Base-by-base conservation (phyloP, 1,140 invertebrate genomes). In the Brachionus manjavacas region DNA sequence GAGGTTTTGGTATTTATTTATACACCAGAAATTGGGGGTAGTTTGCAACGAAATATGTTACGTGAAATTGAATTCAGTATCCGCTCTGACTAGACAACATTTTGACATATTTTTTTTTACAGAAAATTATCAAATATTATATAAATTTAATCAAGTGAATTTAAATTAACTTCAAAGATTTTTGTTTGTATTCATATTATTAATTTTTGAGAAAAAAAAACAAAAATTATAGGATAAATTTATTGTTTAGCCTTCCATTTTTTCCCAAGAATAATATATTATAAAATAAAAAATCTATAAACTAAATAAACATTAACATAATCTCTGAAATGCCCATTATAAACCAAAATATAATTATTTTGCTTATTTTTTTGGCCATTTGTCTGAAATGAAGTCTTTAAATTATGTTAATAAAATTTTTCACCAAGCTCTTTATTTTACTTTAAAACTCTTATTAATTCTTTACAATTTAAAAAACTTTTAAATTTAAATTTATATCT, bases 381-480 rank as follows among this genome's bases (percentile, higher is more conserved):
- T 20, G 9, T 60, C 52, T 20, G 11, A 60, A 60, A 1, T 6
- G 12, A 70, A 70, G 35, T 70, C 35, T 2, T n/a, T 70, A 70
- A 70, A 35, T 70, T 70, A 70, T 35, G 25, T 39, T 70, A 70
- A 70, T 35, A 70, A 70, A 70, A 35, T 12, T 70, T 70, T 35
- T 35, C 6, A 35, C 12, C 6, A 66, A 66, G 28, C 28, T 66
- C 25, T 20, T 60, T 60, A 20, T 60, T 60, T 60, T 46, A 46
- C 14, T 60, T 60, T 20, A 1, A 16, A 16, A 20, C 31, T 35
- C 31, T 6, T 35, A 12, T 70, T 12, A 35, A 70, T 31, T 35
- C 31, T 16, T 2, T 39, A 70, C 35, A 46, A 46, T 46, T 46
- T 14, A 6, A 46, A 46, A 46, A 46, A 46, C 43, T 46, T 12